Conservation (phyloP, 64 coral and sea anemone species). For the Pocillopora verrucosa region DNA sequence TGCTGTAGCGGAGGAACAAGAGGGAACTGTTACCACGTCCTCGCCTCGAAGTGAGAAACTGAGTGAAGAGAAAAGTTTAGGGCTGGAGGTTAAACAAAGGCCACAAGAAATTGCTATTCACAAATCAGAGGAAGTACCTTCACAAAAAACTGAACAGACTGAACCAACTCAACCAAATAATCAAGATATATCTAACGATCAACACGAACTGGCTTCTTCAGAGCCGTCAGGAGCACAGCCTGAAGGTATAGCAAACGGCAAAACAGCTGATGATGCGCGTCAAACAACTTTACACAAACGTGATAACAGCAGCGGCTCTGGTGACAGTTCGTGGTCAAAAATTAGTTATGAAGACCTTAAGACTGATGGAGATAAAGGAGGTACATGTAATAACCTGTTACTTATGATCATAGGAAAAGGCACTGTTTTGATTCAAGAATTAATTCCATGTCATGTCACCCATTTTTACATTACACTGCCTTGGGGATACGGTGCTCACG, state of each 20-base stretch:
- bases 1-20: neutral
- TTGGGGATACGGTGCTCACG: no score
- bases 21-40: neutral
- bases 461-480: no score
- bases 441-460: neutral
- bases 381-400: no score
- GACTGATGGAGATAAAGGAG: slow-evolving; percentile 24
- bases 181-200: neutral
- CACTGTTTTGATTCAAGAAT: no score
- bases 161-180: slow-evolving; percentile 14
- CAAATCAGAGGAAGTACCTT: neutral
- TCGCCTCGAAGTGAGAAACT: neutral
- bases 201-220: neutral
- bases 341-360: slow-evolving; percentile 75
- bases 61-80: neutral
- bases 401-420: no score
- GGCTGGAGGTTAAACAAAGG: neutral
- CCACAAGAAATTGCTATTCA: neutral
- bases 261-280: neutral
- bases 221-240: neutral
- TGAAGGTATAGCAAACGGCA: neutral
- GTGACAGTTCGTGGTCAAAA: slow-evolving; percentile 92
- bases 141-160: neutral
- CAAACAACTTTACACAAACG: slow-evolving; percentile 9
- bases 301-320: slow-evolving; percentile 73